Base-by-base conservation (phyloP, 2,888 invertebrate genomes). In the Caenorhabditis sp. region DNA sequence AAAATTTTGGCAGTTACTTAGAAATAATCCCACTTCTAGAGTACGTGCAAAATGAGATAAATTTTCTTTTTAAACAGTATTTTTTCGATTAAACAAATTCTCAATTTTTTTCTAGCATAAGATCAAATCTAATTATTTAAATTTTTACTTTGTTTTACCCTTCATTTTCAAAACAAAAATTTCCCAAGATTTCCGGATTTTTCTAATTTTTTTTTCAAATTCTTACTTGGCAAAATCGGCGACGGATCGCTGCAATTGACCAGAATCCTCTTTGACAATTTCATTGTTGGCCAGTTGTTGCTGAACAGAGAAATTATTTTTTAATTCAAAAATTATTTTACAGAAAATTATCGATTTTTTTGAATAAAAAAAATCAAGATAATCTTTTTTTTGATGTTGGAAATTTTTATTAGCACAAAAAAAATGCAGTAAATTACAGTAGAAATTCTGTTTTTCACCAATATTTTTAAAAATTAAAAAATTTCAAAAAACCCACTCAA, bases 231-330 rank as follows among this genome's bases (percentile, higher is more conserved):
- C 15, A 80, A 32, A 32, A 80, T 35, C 0, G 72, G 68, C 11
- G 69, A 74, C 15, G 80, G 68, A 32, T 74, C 80, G 20, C 74
- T 74, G 62, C 80, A 80, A 65, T 80, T 65, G 20, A 80, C 80
- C 5, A 74, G 35, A 24, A 80, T 56, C 32, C 69, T 28, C 51
- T 69, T 69, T 2, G 80, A 74, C 0, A 80, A 15, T 32, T 74
- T 74, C 80, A 80, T 58, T 0, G 80, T 80, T 32, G 80, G 80
- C 80, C 80, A 80, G 47, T 80, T 69, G 47, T 80, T 80, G 51
- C 80, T 80, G 51, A 32, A 71, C 50, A 11, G 18, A 40, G 40
- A 40, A 40, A 40, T 50, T 22, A 50, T 20, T 50, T 50, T 50
- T 50, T 18, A 50, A 50, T 22, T 3, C 11, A 50, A 18, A 18